phyloP scores from a whole-genome alignment of 2,113 vertebrate genomes.

The Thomomys bottae region DNA sequence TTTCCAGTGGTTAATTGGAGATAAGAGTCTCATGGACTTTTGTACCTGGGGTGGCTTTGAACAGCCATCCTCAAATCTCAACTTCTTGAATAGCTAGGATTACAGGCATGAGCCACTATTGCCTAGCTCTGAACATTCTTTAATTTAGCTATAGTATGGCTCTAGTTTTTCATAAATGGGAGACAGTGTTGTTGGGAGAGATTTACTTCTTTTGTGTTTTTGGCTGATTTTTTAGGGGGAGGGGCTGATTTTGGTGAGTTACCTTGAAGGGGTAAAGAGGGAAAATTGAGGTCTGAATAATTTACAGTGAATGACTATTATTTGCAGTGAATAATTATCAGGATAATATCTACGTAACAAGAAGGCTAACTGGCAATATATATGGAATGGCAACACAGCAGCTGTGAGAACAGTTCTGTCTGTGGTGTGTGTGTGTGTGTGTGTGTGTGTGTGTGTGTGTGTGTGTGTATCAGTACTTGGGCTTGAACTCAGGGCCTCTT shows the following conservation, averaged over 20 bases:
- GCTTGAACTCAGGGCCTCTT: too few relatives aligned
- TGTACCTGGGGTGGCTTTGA: too few relatives aligned
- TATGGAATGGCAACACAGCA: not conserved
- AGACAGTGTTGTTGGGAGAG: not conserved
- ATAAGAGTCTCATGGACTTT: too few relatives aligned
- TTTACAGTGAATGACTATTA: conserved; percentile 26
- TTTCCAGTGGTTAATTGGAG: too few relatives aligned
- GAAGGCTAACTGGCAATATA: conserved; percentile 47
- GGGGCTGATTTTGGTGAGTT: not conserved
- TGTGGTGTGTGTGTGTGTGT: too few relatives aligned
- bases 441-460: too few relatives aligned
- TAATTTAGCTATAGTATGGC: not conserved
- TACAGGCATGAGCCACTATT: too few relatives aligned
- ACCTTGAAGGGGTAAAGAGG: conserved; percentile 21
- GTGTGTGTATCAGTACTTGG: too few relatives aligned
- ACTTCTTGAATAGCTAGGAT: too few relatives aligned
- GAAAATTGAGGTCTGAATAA: conserved; percentile 31
- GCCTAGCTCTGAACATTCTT: not conserved
- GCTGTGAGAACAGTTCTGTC: not conserved
- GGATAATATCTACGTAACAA: not conserved
- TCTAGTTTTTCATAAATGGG: not conserved
- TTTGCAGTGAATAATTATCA: conserved; percentile 45
- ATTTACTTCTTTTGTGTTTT: not conserved
- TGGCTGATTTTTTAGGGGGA: not conserved
- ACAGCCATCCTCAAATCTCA: too few relatives aligned